Percentiles rank a stretch among this genome's conserved stretches.
These are phyloP conservation scores for Neotoxoptera formosana DNA, from an alignment of 1,140 invertebrate species.

Conservation along the genomic window DNA sequence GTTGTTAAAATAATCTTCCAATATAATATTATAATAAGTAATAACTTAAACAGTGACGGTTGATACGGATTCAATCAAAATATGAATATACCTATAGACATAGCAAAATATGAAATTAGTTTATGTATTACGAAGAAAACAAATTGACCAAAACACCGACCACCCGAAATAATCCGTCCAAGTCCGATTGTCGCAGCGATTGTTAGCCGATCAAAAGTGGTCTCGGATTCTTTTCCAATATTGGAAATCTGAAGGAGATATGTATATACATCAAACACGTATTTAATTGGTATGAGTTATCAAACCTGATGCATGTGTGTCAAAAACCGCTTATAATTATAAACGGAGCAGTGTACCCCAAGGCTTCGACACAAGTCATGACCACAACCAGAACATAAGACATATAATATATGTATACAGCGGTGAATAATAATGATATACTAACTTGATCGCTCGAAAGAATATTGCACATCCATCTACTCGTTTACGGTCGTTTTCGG, in stretches of 20 bases:
- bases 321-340: constrained; percentile 50
- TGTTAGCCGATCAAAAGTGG: not conserved
- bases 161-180: not conserved
- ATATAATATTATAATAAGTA: not conserved
- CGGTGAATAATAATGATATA: constrained; percentile 60
- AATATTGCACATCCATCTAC: constrained; percentile 99
- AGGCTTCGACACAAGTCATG: constrained; percentile 37
- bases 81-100: not conserved
- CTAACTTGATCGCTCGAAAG: constrained; percentile 92
- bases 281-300: constrained; percentile 29
- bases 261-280: not conserved
- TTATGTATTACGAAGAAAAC: not conserved
- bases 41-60: not conserved
- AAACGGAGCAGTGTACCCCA: not conserved
- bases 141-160: not conserved
- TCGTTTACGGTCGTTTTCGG: constrained; percentile 93
- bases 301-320: constrained; percentile 45
- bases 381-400: constrained; percentile 38
- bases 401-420: not conserved
- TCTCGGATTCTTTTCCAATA: constrained; percentile 21
- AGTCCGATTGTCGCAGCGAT: not conserved
- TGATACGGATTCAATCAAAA: not conserved
- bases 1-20: not conserved
- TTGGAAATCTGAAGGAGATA: constrained; percentile 23
- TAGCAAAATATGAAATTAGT: not conserved